Conservation (phyloP, 2,888 invertebrate genomes). For the Frankliniella intonsa region DNA sequence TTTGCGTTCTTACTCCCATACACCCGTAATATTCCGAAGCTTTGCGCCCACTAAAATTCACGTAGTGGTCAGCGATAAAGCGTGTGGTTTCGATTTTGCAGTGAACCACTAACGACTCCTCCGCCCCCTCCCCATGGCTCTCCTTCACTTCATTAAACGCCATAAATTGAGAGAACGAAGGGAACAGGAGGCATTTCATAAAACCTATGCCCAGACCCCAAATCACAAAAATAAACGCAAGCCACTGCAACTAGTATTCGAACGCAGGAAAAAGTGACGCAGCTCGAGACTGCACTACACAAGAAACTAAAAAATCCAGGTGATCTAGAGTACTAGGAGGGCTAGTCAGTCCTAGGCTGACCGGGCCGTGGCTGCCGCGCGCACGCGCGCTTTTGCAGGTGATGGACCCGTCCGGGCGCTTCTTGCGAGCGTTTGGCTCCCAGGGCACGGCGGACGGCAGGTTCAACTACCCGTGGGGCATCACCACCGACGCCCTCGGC, state of each 20-base stretch:
- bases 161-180: background rate
- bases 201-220: background rate
- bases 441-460: constrained; percentile 92
- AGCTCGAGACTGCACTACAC: too few species aligned
- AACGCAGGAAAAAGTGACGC: too few species aligned
- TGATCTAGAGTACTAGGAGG: too few species aligned
- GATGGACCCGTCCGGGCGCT: constrained; percentile 89
- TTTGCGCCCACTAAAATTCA: background rate
- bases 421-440: constrained; percentile 87
- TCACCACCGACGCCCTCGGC: constrained; percentile 93
- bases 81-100: background rate
- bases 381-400: constrained; percentile 52
- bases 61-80: constrained; percentile 14
- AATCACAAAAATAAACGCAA: background rate
- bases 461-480: constrained; percentile 99
- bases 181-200: too few species aligned
- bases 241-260: too few species aligned
- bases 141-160: background rate
- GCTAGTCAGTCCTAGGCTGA: too few species aligned
- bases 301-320: too few species aligned
- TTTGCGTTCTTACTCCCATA: too few species aligned
- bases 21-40: too few species aligned
- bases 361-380: too few species aligned
- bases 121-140: background rate
- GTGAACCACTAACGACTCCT: background rate